Percentiles rank a stretch among this genome's conserved stretches.
phyloP scores from a whole-genome alignment of 2,888 invertebrate species.

The Drosophila parthenogenetica region DNA sequence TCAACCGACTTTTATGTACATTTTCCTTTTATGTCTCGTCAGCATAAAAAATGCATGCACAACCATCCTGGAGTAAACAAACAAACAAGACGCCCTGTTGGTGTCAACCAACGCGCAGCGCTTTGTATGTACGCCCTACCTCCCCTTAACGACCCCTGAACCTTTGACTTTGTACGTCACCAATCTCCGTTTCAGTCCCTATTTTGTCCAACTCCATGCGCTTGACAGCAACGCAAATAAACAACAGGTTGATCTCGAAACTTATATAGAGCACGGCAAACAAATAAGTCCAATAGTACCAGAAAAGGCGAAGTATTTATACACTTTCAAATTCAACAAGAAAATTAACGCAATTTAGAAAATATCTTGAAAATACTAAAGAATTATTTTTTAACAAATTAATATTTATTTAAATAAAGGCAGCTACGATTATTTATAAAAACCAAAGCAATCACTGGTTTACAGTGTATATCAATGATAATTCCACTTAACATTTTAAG shows the following conservation, averaged over 20 bases:
- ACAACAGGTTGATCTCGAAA: slow-evolving; percentile 63
- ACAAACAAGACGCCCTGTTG: slow-evolving; percentile 63
- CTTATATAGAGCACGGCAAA: slow-evolving; percentile 53
- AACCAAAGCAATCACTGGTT: neutral
- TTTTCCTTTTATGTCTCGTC: slow-evolving; percentile 73
- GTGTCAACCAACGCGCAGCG: slow-evolving; percentile 55
- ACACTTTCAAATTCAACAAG: slow-evolving; percentile 11
- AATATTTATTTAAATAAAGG: too few relatives aligned
- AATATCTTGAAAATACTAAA: too few relatives aligned
- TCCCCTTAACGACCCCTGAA: neutral
- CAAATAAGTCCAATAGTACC: neutral
- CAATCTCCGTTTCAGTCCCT: slow-evolving; percentile 2
- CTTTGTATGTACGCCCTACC: slow-evolving; percentile 28
- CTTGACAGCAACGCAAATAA: slow-evolving; percentile 63
- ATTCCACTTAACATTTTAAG: neutral
- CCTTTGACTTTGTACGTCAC: neutral
- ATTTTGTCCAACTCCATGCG: slow-evolving; percentile 17
- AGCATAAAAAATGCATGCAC: slow-evolving; percentile 75
- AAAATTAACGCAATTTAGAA: neutral
- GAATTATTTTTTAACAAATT: neutral
- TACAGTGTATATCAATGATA: too few relatives aligned
- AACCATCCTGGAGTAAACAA: slow-evolving; percentile 64
- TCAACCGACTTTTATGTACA: slow-evolving; percentile 73
- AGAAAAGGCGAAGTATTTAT: slow-evolving; percentile 13
- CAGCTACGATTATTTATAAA: too few relatives aligned